Base-by-base conservation (phyloP, 2,888 invertebrate species). In the Ennomos quercinarius region DNA sequence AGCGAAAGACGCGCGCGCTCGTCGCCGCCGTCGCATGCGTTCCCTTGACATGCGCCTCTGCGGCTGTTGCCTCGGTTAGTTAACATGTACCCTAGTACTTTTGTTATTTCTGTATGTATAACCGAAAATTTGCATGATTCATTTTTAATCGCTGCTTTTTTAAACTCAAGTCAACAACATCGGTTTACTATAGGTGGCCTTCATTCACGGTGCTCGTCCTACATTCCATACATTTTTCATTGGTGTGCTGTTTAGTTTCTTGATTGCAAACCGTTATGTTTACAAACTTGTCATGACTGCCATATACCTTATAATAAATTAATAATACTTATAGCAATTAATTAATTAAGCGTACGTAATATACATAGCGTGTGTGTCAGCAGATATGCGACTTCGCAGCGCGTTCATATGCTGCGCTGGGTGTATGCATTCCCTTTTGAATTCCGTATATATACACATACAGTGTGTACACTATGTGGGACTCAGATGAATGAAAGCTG, bases 1-100 rank as follows among this genome's bases (percentile, higher is more conserved):
- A 68, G 74, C 75, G 72, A 74, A 73, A 68, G 77, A 70, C 70
- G 81, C 78, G 82, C 81, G 86, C 78, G 79, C 81, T 67, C 76
- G 74, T 67, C 82, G 80, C 79, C 83, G 81, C 77, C 77, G 73
- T 69, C 84, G 81, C 78, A 80, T 78, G 83, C 85, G 85, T 80
- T 68, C 84, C 73, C 81, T 78, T 76, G 78, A 86, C 81, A 92
- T 92, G 92, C 92, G 91, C 79, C 86, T 91, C 73, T 92, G 92
- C 83, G 86, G 89, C 80, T 91, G 92, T 81, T 92, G 92, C 80
- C 82, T 90, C 68, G 91, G 91, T 91, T 83, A 83, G 89, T 89
- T 55, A 10, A 37, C 27, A 27, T 6, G 35, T 39, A 43, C 34
- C 49, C n/a, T n/a, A n/a, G n/a, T n/a, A n/a, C n/a, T n/a, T 59